These are phyloP conservation scores for Antheraea assamensis DNA, from an alignment of 2,888 invertebrate species.

Conservation along the genomic window DNA sequence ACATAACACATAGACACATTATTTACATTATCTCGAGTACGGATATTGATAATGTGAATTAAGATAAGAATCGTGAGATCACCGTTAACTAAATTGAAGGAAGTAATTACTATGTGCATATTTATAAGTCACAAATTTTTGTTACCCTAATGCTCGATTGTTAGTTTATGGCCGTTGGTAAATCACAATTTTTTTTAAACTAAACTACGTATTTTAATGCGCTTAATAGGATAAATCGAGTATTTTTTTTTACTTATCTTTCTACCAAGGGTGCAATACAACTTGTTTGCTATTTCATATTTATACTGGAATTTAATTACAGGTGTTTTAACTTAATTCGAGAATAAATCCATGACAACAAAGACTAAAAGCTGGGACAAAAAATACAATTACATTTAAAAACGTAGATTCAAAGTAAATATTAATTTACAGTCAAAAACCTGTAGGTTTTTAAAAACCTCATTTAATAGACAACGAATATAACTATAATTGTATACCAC, in stretches of 20 bases:
- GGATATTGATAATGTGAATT: constrained; percentile 53
- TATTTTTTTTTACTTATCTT: not conserved
- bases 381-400: too few relatives aligned
- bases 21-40: constrained; percentile 40
- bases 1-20: constrained; percentile 62
- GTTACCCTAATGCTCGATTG: constrained; percentile 6
- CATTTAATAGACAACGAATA: too few relatives aligned
- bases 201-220: not conserved
- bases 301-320: too few relatives aligned
- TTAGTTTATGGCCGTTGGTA: constrained; percentile 13
- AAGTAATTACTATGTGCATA: constrained; percentile 40
- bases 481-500: not conserved
- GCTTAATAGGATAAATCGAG: not conserved
- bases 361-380: not conserved
- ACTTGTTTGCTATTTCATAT: too few relatives aligned
- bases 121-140: constrained; percentile 16
- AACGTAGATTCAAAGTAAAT: too few relatives aligned
- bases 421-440: too few relatives aligned
- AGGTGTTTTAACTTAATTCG: too few relatives aligned
- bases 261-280: too few relatives aligned
- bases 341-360: too few relatives aligned
- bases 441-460: too few relatives aligned
- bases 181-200: not conserved
- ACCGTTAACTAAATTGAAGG: constrained; percentile 51
- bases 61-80: constrained; percentile 60